These are phyloP conservation scores for Bombus picipes DNA, from an alignment of 1,140 invertebrate species.

Conservation along the genomic window DNA sequence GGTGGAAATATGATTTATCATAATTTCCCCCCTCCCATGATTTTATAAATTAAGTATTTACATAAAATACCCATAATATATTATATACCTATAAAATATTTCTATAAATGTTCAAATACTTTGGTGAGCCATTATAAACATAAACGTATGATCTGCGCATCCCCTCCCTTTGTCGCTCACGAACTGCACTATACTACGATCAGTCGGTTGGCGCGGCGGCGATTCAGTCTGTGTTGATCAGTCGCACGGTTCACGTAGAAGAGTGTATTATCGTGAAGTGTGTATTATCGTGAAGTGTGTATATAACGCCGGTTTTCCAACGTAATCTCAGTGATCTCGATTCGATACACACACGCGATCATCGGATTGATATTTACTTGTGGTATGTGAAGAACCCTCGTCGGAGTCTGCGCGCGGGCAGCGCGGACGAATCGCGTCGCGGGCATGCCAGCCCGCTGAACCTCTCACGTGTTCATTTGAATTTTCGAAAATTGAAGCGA, in stretches of 20 bases:
- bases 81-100: not conserved
- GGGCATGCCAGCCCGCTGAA: conserved; percentile 50
- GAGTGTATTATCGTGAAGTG: not conserved
- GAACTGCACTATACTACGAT: not conserved
- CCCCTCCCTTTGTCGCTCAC: not conserved
- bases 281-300: not conserved
- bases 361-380: conserved; percentile 47
- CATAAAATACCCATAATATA: not conserved
- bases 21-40: not conserved
- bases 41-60: not conserved
- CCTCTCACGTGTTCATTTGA: conserved; percentile 61
- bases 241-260: not conserved
- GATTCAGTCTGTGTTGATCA: conserved; percentile 45
- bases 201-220: conserved; percentile 31
- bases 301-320: conserved; percentile 6
- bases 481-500: conserved; percentile 54
- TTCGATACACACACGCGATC: not conserved
- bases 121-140: not conserved
- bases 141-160: not conserved
- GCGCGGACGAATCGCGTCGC: conserved; percentile 52
- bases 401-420: conserved; percentile 47
- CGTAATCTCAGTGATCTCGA: not conserved
- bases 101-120: not conserved
- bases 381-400: conserved; percentile 16
- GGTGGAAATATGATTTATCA: not conserved